phyloP scores from a whole-genome alignment of 2,888 invertebrate species.

The Lydus trimaculatus region DNA sequence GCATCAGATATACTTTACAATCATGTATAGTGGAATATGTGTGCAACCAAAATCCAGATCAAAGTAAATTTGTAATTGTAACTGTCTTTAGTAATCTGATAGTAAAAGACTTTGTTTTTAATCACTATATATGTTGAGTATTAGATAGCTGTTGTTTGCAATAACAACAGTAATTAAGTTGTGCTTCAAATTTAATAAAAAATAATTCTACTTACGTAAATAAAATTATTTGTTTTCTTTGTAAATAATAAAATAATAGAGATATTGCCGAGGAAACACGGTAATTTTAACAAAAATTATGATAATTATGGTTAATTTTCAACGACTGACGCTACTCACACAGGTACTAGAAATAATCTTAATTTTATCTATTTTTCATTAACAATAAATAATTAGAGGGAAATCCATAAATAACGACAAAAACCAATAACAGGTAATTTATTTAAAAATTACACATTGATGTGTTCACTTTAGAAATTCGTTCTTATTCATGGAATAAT shows the following conservation, averaged over 20 bases:
- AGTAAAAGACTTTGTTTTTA: no score
- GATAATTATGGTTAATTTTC: not conserved
- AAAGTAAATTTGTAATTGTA: not conserved
- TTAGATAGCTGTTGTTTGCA: no score
- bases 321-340: no score
- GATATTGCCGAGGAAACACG: not conserved
- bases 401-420: not conserved
- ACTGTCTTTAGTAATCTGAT: not conserved
- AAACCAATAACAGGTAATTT: no score
- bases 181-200: no score
- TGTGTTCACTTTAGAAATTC: no score
- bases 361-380: not conserved
- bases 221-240: no score
- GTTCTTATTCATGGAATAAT: not conserved
- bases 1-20: conserved; percentile 22
- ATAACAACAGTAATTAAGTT: no score
- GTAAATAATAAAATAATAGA: no score
- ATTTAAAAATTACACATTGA: no score
- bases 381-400: not conserved
- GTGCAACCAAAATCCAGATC: conserved; percentile 17
- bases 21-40: conserved; percentile 23
- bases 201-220: no score
- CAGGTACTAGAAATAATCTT: not conserved
- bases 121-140: no score
- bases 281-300: not conserved